Conservation (phyloP, 23 tunicate genomes). For the Aplidium turbinatum region DNA sequence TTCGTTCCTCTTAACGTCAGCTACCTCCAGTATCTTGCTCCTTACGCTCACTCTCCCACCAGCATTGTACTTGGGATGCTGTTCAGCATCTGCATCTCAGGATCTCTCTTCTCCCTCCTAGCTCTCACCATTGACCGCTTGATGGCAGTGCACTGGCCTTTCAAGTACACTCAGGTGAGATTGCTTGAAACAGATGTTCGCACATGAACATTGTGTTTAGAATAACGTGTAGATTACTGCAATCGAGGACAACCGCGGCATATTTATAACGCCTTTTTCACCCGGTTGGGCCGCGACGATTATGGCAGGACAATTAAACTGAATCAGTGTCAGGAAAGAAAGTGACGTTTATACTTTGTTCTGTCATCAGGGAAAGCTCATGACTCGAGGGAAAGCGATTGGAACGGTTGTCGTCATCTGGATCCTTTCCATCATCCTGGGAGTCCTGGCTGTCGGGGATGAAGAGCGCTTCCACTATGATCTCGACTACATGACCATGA, state of each 20-base stretch:
- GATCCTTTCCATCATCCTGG: background rate
- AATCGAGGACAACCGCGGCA: background rate
- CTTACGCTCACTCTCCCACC: background rate
- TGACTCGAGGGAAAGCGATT: constrained; percentile 32
- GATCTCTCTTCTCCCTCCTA: constrained; percentile 23
- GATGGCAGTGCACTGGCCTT: constrained; percentile 34
- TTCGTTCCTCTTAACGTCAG: background rate
- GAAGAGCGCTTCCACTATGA: constrained; percentile 3
- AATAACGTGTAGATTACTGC: no score
- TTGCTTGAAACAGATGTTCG: no score
- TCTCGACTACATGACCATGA: constrained; percentile 46
- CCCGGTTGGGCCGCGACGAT: background rate
- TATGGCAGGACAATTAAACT: background rate
- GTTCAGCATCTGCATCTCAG: constrained; percentile 7
- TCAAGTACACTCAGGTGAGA: constrained; percentile 30
- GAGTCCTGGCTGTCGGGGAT: constrained; percentile 32
- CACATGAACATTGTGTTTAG: no score
- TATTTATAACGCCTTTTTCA: background rate
- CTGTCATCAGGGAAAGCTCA: constrained; percentile 13
- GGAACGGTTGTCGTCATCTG: constrained; percentile 5
- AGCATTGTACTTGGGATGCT: constrained; percentile 12
- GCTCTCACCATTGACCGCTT: constrained; percentile 30
- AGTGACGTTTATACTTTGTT: background rate
- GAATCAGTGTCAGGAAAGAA: background rate
- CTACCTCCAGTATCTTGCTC: background rate